phyloP scores from a whole-genome alignment of 2,113 vertebrate genomes.

The Onychostruthus taczanowskii region DNA sequence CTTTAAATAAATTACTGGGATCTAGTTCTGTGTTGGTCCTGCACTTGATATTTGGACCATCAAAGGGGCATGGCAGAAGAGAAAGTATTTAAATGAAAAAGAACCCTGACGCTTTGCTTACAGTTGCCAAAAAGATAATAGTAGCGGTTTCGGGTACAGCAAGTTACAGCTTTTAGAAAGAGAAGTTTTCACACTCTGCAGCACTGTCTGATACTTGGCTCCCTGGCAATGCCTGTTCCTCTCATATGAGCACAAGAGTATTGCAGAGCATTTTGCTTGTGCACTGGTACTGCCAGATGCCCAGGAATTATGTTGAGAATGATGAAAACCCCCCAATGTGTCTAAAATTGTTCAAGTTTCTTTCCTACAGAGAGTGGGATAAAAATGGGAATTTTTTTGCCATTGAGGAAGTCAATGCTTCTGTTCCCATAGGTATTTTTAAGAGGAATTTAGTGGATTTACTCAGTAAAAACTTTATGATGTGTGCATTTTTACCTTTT shows the following conservation, averaged over 20 bases:
- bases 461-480: neutral
- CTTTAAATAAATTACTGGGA: neutral
- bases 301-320: neutral
- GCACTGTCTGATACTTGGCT: neutral
- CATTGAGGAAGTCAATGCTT: neutral
- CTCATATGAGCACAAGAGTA: neutral
- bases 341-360: slow-evolving; percentile 29
- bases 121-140: neutral
- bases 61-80: neutral
- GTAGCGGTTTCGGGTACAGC: neutral
- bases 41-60: neutral
- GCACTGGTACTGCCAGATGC: neutral
- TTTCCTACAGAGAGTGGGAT: neutral
- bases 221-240: neutral
- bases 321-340: neutral
- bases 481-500: neutral
- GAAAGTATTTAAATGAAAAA: neutral
- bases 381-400: neutral
- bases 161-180: neutral
- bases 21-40: neutral
- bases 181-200: neutral
- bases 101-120: neutral
- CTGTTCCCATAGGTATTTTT: neutral
- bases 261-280: neutral
- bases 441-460: neutral